Conservation (phyloP, 2,113 vertebrate genomes). For the Melanocharis versteri region DNA sequence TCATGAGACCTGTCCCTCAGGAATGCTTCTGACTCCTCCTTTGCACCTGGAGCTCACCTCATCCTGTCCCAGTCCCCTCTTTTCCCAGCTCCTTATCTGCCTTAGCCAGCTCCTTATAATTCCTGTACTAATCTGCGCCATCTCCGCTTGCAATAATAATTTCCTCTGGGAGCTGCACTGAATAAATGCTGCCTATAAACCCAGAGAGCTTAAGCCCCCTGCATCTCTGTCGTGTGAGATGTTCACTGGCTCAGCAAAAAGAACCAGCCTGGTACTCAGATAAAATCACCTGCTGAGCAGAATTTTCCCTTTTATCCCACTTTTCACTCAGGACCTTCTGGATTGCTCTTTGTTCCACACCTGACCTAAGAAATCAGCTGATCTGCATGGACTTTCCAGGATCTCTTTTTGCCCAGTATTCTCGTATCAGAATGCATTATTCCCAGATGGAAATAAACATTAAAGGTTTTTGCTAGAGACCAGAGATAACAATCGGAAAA, state of each 20-base stretch:
- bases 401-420: background rate
- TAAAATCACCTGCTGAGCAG: background rate
- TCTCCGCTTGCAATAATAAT: constrained; percentile 18
- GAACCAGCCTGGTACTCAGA: background rate
- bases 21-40: background rate
- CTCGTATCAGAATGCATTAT: background rate
- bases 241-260: background rate
- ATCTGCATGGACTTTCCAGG: background rate
- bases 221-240: background rate
- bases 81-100: constrained; percentile 19
- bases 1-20: background rate
- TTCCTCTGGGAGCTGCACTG: constrained; percentile 14
- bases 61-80: background rate
- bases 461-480: background rate
- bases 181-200: background rate
- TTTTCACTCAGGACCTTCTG: background rate
- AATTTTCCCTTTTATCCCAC: background rate
- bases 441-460: background rate
- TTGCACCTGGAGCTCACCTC: background rate
- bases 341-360: background rate
- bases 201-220: background rate
- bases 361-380: background rate
- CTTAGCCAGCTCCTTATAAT: constrained; percentile 5
- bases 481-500: background rate
- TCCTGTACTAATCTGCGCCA: constrained; percentile 4